phyloP scores from a whole-genome alignment of 2,888 invertebrate species.

The Ctenicera cuprea region DNA sequence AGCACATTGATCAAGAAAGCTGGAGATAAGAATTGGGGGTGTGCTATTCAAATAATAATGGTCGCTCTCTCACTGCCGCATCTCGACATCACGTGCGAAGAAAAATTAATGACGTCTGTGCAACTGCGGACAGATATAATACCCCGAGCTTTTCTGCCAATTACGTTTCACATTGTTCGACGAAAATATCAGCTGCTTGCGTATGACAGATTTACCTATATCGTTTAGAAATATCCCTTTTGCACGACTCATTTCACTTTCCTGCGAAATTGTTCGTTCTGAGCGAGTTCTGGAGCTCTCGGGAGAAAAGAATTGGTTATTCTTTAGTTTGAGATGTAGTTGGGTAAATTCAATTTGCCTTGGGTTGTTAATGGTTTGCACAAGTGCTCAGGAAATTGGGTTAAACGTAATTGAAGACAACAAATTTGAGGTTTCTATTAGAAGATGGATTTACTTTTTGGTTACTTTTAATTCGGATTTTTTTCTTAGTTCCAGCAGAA shows the following conservation, averaged over 20 bases:
- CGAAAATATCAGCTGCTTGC: constrained; percentile 47
- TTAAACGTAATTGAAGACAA: neutral
- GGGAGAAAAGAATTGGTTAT: constrained; percentile 13
- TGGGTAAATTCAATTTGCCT: constrained; percentile 26
- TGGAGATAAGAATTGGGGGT: constrained; percentile 53
- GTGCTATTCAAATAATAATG: constrained; percentile 60
- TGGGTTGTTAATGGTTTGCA: constrained; percentile 9
- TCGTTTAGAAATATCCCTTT: constrained; percentile 42
- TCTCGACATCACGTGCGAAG: constrained; percentile 58
- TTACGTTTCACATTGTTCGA: constrained; percentile 44
- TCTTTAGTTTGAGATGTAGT: constrained; percentile 21
- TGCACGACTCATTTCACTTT: constrained; percentile 35
- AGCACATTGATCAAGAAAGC: constrained; percentile 56
- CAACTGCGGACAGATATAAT: constrained; percentile 45
- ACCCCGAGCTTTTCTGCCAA: constrained; percentile 44
- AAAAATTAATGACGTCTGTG: constrained; percentile 61
- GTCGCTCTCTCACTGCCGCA: constrained; percentile 47
- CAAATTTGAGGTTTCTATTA: too few species aligned
- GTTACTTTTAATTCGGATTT: too few species aligned
- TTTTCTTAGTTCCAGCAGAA: too few species aligned
- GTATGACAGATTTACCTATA: constrained; percentile 47
- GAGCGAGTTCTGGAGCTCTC: constrained; percentile 10
- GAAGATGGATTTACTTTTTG: too few species aligned
- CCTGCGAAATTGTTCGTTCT: constrained; percentile 10
- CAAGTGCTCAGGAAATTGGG: neutral